These are phyloP conservation scores for Microcebus murinus DNA, from an alignment of 2,113 vertebrate genomes.

Conservation along the genomic window DNA sequence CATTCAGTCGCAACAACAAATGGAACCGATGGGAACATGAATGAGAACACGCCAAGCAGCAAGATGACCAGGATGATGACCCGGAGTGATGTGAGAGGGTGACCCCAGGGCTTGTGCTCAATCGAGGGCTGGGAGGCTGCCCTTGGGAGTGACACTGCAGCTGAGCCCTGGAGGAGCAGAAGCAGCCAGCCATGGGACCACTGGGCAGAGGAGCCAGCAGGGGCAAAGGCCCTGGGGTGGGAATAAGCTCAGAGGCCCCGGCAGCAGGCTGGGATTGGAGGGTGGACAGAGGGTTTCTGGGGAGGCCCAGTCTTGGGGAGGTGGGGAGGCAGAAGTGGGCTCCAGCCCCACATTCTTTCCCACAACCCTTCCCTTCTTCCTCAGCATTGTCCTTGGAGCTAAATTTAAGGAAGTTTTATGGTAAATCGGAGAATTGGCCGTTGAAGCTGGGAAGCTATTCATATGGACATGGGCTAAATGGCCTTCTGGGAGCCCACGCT, in stretches of 20 bases:
- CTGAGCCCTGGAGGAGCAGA: not conserved
- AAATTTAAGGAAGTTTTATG: slow-evolving; percentile 33
- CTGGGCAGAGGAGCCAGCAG: fast-evolving
- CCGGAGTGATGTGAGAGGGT: fast-evolving
- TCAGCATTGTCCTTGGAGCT: not conserved
- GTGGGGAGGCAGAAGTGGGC: not conserved
- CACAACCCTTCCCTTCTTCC: not conserved
- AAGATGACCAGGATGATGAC: not conserved
- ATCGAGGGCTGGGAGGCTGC: fast-evolving
- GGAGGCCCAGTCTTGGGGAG: not conserved
- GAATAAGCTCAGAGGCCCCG: fast-evolving
- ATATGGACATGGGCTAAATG: slow-evolving; percentile 13
- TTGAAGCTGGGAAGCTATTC: not conserved
- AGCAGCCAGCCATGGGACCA: not conserved
- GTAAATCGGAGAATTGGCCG: slow-evolving; percentile 33
- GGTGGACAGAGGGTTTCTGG: not conserved
- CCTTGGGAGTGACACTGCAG: fast-evolving
- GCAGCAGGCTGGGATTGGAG: not conserved
- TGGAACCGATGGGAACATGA: not conserved
- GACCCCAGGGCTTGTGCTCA: too few relatives aligned
- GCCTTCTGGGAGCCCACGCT: slow-evolving; percentile 59
- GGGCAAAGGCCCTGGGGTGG: not conserved
- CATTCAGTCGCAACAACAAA: not conserved
- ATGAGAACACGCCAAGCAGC: not conserved
- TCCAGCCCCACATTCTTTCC: not conserved